Evolutionary conservation across 2,888 invertebrate genomes (phyloP).

Genomic region (Brassicogethes aeneus): DNA sequence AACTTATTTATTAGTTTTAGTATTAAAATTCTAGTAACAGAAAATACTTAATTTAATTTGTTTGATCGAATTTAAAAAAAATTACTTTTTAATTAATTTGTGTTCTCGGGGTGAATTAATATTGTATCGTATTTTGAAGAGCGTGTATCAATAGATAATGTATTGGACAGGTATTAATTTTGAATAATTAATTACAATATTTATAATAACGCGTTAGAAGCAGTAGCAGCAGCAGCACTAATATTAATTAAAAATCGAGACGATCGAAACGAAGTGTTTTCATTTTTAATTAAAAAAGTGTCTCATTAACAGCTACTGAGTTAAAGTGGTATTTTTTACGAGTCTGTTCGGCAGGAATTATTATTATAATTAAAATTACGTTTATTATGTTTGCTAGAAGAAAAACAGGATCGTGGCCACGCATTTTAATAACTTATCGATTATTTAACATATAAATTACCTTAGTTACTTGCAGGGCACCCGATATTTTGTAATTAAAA

Average conservation of each 20-base stretch:
- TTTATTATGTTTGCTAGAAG: slow-evolving; percentile 21
- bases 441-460: slow-evolving; percentile 29
- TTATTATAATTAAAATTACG: slow-evolving; percentile 23
- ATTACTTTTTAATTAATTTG: too few relatives aligned
- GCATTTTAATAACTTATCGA: slow-evolving; percentile 32
- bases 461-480: slow-evolving; percentile 4
- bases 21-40: too few relatives aligned
- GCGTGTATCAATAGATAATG: too few relatives aligned
- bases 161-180: background rate
- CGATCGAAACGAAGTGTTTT: slow-evolving; percentile 5
- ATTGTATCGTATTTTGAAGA: too few relatives aligned
- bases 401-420: slow-evolving; percentile 25
- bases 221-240: too few relatives aligned
- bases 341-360: slow-evolving; percentile 11
- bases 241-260: background rate
- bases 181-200: background rate
- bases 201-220: background rate
- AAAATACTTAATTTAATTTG: too few relatives aligned
- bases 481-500: slow-evolving; percentile 27
- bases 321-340: slow-evolving; percentile 10
- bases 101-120: too few relatives aligned
- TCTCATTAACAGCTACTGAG: slow-evolving; percentile 18
- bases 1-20: too few relatives aligned
- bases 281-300: slow-evolving; percentile 21
- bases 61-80: too few relatives aligned